Base-by-base conservation (phyloP, 2,888 invertebrate species). In the Harmothoe impar region DNA sequence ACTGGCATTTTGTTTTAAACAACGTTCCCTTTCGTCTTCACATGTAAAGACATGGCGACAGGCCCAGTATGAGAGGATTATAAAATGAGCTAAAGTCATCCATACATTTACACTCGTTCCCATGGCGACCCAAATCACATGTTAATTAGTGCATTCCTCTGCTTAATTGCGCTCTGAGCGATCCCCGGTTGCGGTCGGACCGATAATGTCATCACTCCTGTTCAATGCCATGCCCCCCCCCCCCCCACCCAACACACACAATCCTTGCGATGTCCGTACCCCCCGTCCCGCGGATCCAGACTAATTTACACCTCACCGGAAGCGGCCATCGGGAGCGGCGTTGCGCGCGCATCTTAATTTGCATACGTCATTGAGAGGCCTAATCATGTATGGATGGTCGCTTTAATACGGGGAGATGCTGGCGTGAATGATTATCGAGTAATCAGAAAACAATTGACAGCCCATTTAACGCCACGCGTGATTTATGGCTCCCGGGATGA, bases 371-470 rank as follows among this genome's bases (percentile, higher is more conserved):
- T 54, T 86, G 56, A 86, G 54, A 25, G 43, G 81, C n/a, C 35
- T 35, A 33, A 52, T 43, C 43, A 43, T 25, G 86, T 25, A 33
- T 54, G 33, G 25, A 29, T 25, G 54, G 25, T 17, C 52, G 86
- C 1, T 54, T 86, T 52, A 52, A 86, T 86, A 52, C 25, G 10
- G 78, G 86, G 31, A 29, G 25, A 54, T 10, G 29, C 7, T 52
- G 29, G 25, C 86, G 86, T 56, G 86, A 56, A 86, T 86, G 86
- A 86, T 56, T 52, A 86, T 86, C 86, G 86, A 86, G 54, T 86
- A 86, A 86, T 86, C 86, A 86, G 86, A 56, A 86, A 86, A 86
- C 86, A 86, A 86, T 86, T 86, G 86, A 86, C 86, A 86, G 56
- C n/a, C 86, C n/a, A 86, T 86, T 86, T 86, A 86, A 86, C 86